A percentile compares a stretch with the other conserved stretches of the same genome.
Conservation (phyloP, 2,888 invertebrate genomes). For the Conus canariensis region DNA sequence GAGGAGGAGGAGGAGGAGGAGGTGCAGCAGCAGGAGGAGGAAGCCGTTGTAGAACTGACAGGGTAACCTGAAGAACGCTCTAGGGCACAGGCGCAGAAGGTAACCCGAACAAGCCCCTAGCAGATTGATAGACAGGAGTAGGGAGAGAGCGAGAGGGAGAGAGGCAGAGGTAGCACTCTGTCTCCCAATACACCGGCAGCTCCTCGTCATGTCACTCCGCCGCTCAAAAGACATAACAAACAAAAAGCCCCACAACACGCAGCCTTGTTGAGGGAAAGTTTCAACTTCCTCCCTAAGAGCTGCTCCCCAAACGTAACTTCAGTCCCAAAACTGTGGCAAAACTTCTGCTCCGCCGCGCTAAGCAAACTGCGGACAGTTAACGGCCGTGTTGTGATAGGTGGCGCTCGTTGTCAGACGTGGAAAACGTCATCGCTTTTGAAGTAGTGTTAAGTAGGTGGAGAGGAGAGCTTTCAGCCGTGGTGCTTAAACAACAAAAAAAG, state of each 20-base stretch:
- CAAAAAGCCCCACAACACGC: background rate
- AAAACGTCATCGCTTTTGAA: constrained; percentile 36
- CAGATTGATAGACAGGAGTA: background rate
- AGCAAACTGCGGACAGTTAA: constrained; percentile 16
- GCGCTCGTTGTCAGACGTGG: constrained; percentile 31
- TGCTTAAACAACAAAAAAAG: background rate
- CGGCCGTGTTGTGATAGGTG: constrained; percentile 40
- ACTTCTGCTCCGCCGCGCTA: constrained; percentile 35
- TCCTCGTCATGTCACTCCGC: background rate
- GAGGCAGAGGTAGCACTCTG: background rate
- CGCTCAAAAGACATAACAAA: constrained; percentile 29
- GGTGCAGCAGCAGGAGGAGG: background rate
- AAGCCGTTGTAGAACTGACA: background rate
- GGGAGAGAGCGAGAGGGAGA: background rate
- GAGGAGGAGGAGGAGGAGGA: background rate
- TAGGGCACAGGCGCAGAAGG: background rate
- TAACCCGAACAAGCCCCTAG: background rate
- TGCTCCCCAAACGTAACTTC: constrained; percentile 28
- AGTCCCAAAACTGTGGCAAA: constrained; percentile 1
- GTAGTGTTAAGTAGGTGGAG: constrained; percentile 28
- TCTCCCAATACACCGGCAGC: background rate
- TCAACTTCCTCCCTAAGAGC: constrained; percentile 11
- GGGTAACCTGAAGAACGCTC: background rate
- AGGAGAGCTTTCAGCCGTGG: background rate
- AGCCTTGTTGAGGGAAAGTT: background rate